Base-by-base conservation (phyloP, 1,140 invertebrate species). In the Brachionus plicatilis region DNA sequence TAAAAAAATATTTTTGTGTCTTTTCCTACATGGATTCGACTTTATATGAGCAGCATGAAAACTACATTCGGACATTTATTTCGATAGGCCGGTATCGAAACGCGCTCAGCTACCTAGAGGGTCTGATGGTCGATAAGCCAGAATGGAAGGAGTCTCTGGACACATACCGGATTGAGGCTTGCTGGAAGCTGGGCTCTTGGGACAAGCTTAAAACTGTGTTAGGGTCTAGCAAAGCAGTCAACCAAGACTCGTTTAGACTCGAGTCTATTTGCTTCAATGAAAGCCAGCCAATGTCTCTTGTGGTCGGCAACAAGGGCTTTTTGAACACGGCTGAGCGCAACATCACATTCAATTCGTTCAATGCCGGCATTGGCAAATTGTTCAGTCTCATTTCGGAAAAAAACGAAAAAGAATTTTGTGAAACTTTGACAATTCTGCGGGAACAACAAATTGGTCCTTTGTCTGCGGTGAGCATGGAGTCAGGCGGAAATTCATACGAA, bases 111-210 rank as follows among this genome's bases (percentile, higher is more conserved):
- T 82, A 82, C n/a, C 9, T 82, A 12, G 79, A 82, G 37, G 68
- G 82, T 47, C 20, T 83, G 0, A 83, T 83, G 60, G 45, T 53
- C 11, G 60, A 83, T 4, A 50, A 88, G 14, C 87, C 88, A 11
- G 86, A 88, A 14, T 90, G 90, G 88, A 87, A 86, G 3, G 70
- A 87, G 0, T 86, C 89, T 47, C 80, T 92, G 24, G 89, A 91
- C 85, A 85, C 89, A 11, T 91, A 89, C 84, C 88, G 90, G 84
- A 92, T 94, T 1, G 96, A 98, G 88, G 93, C 95, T 0, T 91
- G 95, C 27, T 97, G 95, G 95, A 93, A 94, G 86, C 90, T 97
- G 6, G 93, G 93, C 4, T 92, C 93, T 85, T 97, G 95, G 89
- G 93, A 94, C 7, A 84, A 72, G 43, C 17, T 82, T 7, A 82